These are phyloP conservation scores for Calyptomena viridis DNA, from an alignment of 2,113 vertebrate genomes.

Conservation along the genomic window DNA sequence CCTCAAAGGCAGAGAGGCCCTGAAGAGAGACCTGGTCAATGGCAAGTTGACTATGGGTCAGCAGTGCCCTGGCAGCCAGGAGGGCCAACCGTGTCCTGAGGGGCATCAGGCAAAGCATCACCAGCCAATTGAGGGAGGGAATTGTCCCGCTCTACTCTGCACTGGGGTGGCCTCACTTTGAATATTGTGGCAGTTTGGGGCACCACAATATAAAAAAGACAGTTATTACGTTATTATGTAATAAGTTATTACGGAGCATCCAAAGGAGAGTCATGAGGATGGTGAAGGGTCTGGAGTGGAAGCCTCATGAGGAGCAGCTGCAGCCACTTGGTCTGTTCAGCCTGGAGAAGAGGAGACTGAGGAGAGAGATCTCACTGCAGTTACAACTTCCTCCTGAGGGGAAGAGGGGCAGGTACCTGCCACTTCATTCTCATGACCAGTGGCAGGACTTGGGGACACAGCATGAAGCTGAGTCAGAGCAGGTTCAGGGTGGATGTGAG, in stretches of 20 bases:
- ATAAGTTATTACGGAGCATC: not conserved
- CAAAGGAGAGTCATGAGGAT: not conserved
- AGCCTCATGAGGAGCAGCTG: fast-evolving
- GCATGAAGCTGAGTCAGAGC: not conserved
- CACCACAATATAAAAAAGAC: not conserved
- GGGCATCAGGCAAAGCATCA: not conserved
- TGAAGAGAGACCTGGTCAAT: not conserved
- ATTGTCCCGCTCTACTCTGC: not conserved
- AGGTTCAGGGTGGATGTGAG: not conserved
- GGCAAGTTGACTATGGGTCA: not conserved
- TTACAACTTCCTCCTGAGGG: not conserved
- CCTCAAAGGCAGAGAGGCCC: not conserved
- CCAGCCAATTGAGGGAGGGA: fast-evolving
- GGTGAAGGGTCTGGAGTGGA: not conserved
- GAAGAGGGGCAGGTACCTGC: not conserved
- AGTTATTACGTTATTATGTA: too few species aligned
- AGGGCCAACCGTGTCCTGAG: not conserved
- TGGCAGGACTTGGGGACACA: not conserved
- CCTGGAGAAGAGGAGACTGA: not conserved
- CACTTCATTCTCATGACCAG: not conserved
- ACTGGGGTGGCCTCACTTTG: not conserved
- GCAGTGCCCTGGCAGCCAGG: not conserved
- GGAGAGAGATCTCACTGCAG: not conserved
- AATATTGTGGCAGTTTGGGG: not conserved
- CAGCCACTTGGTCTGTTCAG: not conserved